Evolutionary conservation across 2,888 invertebrate genomes (phyloP).

Genomic region (Chrysolina haemoptera): DNA sequence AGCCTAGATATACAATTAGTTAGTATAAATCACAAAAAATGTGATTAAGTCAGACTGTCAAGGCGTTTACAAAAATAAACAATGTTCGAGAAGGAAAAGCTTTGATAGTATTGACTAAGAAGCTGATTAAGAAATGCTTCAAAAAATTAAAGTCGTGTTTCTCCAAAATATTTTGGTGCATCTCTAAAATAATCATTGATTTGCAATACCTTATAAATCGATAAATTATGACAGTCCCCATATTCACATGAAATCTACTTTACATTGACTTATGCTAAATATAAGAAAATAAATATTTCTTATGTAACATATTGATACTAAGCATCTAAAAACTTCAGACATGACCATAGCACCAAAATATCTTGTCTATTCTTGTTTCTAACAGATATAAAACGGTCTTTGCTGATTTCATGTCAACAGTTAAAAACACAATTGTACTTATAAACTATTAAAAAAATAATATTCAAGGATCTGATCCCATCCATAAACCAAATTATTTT

Average conservation of each 20-base stretch:
- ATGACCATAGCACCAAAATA: background rate
- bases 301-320: background rate
- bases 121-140: background rate
- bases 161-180: too few species aligned
- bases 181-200: background rate
- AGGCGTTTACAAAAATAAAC: constrained; percentile 5
- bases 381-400: background rate
- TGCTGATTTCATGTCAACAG: background rate
- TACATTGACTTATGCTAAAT: background rate
- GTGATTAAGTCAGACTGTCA: constrained; percentile 1
- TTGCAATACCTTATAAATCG: background rate
- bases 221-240: background rate
- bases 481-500: too few species aligned
- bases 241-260: constrained; percentile 2
- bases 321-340: background rate
- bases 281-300: constrained; percentile 7
- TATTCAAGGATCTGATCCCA: too few species aligned
- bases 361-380: background rate
- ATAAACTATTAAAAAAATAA: too few species aligned
- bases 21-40: constrained; percentile 8
- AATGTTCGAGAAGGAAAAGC: background rate
- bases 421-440: too few species aligned
- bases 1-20: background rate
- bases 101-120: background rate
- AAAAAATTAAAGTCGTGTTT: too few species aligned